phyloP scores from a whole-genome alignment of 2,888 invertebrate genomes.

The Caenorhabditis plicata region DNA sequence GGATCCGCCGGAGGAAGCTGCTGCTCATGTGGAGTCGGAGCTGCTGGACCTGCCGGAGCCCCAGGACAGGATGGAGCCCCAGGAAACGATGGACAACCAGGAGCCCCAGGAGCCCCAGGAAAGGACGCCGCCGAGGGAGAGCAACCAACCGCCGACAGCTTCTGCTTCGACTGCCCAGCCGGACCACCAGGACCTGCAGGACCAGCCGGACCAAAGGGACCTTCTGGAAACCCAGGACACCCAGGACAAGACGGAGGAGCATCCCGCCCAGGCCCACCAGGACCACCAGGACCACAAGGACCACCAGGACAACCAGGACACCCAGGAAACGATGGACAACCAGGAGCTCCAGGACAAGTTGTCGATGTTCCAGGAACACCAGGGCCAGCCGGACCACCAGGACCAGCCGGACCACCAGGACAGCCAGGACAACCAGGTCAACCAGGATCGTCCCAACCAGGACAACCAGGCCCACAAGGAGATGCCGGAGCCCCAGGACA shows the following conservation, averaged over 20 bases:
- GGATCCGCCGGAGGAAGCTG: conserved; percentile 38
- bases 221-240: conserved; percentile 37
- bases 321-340: conserved; percentile 44
- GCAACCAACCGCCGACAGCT: conserved; percentile 30
- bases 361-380: conserved; percentile 43
- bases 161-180: conserved; percentile 51
- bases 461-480: conserved; percentile 48
- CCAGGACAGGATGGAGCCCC: conserved; percentile 48
- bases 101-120: conserved; percentile 44
- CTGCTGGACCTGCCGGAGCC: conserved; percentile 41
- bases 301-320: conserved; percentile 43
- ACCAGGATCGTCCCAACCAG: conserved; percentile 48
- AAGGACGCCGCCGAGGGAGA: conserved; percentile 38
- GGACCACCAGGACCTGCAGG: conserved; percentile 42
- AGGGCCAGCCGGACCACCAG: conserved; percentile 51
- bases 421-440: conserved; percentile 47
- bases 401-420: conserved; percentile 49
- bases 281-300: conserved; percentile 44
- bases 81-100: conserved; percentile 50
- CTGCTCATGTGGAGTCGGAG: conserved; percentile 47
- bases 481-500: conserved; percentile 46
- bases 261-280: conserved; percentile 38
- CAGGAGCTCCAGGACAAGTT: conserved; percentile 44
- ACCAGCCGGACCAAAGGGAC: conserved; percentile 44
- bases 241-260: conserved; percentile 43